phyloP scores from a whole-genome alignment of 2,113 vertebrate genomes.

The Eretmochelys imbricata region DNA sequence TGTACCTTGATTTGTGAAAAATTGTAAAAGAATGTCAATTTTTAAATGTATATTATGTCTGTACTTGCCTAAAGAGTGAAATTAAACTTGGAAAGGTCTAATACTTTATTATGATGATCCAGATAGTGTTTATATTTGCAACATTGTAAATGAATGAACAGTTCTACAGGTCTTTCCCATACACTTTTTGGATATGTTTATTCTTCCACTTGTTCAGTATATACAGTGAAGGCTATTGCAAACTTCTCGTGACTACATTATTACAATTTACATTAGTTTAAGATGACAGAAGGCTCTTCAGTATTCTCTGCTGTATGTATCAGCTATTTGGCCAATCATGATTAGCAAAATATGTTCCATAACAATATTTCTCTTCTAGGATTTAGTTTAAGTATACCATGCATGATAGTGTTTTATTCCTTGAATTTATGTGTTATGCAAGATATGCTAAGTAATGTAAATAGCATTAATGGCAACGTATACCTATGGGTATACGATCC shows the following conservation, averaged over 20 bases:
- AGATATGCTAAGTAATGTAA: constrained; percentile 63
- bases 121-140: constrained; percentile 75
- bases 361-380: constrained; percentile 66
- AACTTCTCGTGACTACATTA: constrained; percentile 60
- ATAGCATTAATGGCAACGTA: constrained; percentile 2
- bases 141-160: constrained; percentile 68
- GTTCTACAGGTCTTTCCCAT: constrained; percentile 77
- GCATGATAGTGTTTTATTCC: constrained; percentile 76
- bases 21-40: constrained; percentile 74
- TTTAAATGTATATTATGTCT: constrained; percentile 72
- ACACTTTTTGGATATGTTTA: constrained; percentile 67
- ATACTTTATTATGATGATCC: constrained; percentile 66
- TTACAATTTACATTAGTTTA: constrained; percentile 49
- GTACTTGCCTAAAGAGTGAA: constrained; percentile 76
- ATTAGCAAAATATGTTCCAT: constrained; percentile 66
- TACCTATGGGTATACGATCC: neutral
- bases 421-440: constrained; percentile 70
- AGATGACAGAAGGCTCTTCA: constrained; percentile 34
- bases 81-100: constrained; percentile 75
- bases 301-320: constrained; percentile 36
- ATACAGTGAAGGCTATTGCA: constrained; percentile 64
- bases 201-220: constrained; percentile 67
- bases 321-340: constrained; percentile 66
- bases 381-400: constrained; percentile 67
- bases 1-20: constrained; percentile 74